Evolutionary conservation across 1,140 invertebrate species (phyloP).

Genomic region (Bombus vancouverensis): DNA sequence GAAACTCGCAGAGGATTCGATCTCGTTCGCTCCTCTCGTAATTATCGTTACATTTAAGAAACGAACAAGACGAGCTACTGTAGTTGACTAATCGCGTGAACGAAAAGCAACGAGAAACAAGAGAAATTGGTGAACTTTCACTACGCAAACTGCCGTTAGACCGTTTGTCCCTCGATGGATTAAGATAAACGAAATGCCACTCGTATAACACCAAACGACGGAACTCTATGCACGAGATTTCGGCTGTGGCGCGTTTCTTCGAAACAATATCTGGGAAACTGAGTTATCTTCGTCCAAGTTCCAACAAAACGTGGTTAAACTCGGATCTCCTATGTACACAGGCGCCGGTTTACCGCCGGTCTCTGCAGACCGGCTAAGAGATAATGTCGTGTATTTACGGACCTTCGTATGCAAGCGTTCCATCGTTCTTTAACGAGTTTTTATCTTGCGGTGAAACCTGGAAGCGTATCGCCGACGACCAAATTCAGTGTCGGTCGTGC

Average conservation of each 20-base stretch:
- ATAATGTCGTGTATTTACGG: constrained; percentile 29
- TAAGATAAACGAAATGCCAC: neutral
- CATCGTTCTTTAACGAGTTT: constrained; percentile 20
- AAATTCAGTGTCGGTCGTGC: neutral
- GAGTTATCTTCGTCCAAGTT: constrained; percentile 23
- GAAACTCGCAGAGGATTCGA: too few species aligned
- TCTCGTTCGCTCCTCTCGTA: too few species aligned
- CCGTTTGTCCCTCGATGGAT: neutral
- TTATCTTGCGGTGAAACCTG: constrained; percentile 43
- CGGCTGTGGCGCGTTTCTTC: neutral
- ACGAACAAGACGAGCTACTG: too few species aligned
- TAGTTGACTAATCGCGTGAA: too few species aligned
- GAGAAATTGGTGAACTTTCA: too few species aligned
- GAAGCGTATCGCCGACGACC: neutral
- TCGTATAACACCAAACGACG: neutral
- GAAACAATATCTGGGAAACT: neutral
- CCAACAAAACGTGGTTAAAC: constrained; percentile 13
- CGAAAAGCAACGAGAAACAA: too few species aligned
- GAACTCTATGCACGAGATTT: neutral
- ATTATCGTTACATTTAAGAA: too few species aligned
- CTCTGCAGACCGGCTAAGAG: neutral
- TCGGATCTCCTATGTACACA: constrained; percentile 22
- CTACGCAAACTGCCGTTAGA: neutral
- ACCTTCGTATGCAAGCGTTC: neutral
- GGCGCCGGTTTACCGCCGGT: neutral